Evolutionary conservation across 2,888 invertebrate genomes (phyloP), one percentile per base, ranked within the genome.

Genomic region (Pristionchus maxplancki): DNA sequence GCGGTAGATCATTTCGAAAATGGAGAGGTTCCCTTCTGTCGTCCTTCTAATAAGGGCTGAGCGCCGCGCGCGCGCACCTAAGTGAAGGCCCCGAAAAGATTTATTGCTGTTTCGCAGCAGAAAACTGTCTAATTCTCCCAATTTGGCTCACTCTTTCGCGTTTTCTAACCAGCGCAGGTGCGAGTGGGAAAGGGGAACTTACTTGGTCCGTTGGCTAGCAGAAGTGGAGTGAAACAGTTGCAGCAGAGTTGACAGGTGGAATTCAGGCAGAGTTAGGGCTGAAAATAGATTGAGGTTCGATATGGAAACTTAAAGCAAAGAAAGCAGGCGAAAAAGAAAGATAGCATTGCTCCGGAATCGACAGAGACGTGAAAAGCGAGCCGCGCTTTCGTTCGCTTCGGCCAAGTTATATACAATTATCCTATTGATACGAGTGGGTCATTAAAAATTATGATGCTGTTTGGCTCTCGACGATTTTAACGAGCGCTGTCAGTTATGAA

Each of bases 371-470:
- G 67, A 34, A 34, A 34, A 15, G 67, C 28, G 15, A 15, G 11
- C 15, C 31, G 67, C 67, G 9, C 58, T 58, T 11, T 44, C 44
- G 44, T 44, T 44, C 50, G 13, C 40, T 78, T n/a, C 78, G 78
- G 44, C 78, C 78, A 44, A 78, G 78, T 78, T 78, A 78, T 78
- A 78, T 78, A 78, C 78, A 78, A 78, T 78, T 78, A 78, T 78
- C 44, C 78, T 44, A 78, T 78, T 78, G 78, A 78, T 78, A 78
- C 78, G 78, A 44, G 31, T 34, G 31, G 78, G 44, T 48, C 78
- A 78, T 78, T 78, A 78, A 78, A 78, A 78, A 78, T 78, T 78
- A 78, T 78, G 78, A 78, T 78, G 78, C 44, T 78, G 44, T 78
- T 78, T 78, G 78, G 37, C 71, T 71, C 78, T 37, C 37, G 78